These are phyloP conservation scores for Myiothlypis coronata DNA, from an alignment of 2,797 vertebrate species.

Conservation along the genomic window DNA sequence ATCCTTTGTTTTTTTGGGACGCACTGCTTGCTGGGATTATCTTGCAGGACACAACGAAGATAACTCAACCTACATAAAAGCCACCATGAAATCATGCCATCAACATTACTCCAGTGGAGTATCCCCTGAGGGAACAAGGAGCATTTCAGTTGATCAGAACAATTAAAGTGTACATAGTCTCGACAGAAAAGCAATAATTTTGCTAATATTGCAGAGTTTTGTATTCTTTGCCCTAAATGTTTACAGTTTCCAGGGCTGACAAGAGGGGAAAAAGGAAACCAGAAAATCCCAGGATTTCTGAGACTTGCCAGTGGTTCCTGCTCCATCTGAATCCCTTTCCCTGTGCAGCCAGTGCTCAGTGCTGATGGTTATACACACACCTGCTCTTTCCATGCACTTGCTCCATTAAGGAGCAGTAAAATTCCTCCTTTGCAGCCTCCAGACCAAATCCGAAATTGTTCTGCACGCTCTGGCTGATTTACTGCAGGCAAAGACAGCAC, in stretches of 20 bases:
- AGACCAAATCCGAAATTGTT: constrained; percentile 53
- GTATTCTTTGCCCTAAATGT: not conserved
- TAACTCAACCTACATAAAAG: not conserved
- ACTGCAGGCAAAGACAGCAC: constrained; percentile 26
- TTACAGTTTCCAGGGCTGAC: not conserved
- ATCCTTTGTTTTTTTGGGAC: not conserved
- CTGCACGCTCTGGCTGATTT: constrained; percentile 48
- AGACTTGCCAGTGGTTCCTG: constrained; percentile 25
- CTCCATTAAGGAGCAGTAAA: constrained; percentile 54
- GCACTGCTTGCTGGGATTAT: fast-evolving
- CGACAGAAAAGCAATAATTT: not conserved
- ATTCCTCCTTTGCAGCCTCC: constrained; percentile 47
- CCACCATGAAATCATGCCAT: not conserved
- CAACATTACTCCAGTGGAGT: not conserved
- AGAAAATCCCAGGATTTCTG: constrained; percentile 35
- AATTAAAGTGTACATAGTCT: not conserved
- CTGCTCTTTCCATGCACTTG: constrained; percentile 53
- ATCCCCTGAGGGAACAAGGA: not conserved
- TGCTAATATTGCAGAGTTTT: not conserved
- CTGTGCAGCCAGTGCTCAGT: constrained; percentile 36
- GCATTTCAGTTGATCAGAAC: not conserved
- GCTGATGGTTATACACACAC: constrained; percentile 65
- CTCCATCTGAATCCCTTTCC: constrained; percentile 16
- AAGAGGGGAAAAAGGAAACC: fast-evolving
- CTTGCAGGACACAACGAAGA: not conserved